Evolutionary conservation across 2,113 vertebrate species (phyloP).

Genomic region (Sander vitreus): DNA sequence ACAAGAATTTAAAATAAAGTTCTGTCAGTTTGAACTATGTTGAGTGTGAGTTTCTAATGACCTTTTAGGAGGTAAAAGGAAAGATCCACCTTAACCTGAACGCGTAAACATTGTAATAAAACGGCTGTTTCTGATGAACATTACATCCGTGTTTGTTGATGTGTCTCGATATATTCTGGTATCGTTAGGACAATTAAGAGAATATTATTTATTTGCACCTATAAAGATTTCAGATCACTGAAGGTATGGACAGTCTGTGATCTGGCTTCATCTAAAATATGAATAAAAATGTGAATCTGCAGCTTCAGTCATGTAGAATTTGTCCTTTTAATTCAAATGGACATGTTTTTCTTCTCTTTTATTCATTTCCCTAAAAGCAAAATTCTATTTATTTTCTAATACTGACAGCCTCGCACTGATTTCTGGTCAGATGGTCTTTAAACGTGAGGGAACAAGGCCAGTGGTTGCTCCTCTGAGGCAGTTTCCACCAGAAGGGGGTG

Average conservation of each 20-base stretch:
- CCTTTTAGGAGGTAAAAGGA: background rate
- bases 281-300: background rate
- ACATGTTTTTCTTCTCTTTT: background rate
- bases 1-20: background rate
- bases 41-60: background rate
- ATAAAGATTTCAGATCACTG: background rate
- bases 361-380: background rate
- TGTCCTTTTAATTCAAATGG: background rate
- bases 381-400: background rate
- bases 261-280: background rate
- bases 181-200: background rate
- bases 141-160: background rate
- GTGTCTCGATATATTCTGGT: background rate
- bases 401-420: background rate
- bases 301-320: background rate
- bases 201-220: background rate
- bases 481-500: constrained; percentile 52
- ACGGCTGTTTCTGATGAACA: background rate
- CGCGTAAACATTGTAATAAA: background rate
- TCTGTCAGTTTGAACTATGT: background rate
- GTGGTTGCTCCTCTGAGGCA: background rate
- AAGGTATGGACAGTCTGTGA: background rate
- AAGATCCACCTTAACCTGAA: background rate
- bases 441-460: background rate
- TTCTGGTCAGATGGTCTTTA: background rate